Evolutionary conservation across 2,113 vertebrate species (phyloP), one percentile per base, ranked within the genome.

Genomic region (Osmerus mordax): DNA sequence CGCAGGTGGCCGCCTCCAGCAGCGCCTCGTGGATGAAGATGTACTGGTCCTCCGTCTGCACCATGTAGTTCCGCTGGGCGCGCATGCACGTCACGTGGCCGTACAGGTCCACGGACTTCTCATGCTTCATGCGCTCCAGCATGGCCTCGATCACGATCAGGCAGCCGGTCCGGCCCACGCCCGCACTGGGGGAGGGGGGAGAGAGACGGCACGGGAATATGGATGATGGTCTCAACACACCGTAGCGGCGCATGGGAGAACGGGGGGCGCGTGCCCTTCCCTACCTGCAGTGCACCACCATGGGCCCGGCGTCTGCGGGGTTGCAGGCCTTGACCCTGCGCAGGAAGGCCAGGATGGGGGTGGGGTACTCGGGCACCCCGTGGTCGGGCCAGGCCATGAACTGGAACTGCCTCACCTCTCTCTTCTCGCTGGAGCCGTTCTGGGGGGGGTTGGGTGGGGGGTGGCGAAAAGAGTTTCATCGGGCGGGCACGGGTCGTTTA

Each of bases 321-420:
- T 98, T 97, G 83, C 95, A 97, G 77, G 95, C 92, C 85, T 97
- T 97, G 70, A 98, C 96, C 23, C 96, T 90, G 18, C 96, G 90
- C 56, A 98, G 88, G 89, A 98, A 98, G 77, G 96, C 95, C 70
- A 98, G 85, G 85, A 97, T 97, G 0, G 96, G 96, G 11, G 96
- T 98, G 1, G 96, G 96, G 77, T 98, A 97, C 83, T 98, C 96
- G 0, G 96, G 96, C 28, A 98, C 96, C 4, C 96, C 96, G 0
- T 98, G 96, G 82, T 98, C 96, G 0, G 96, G 96, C 96, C 96
- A 98, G 60, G 96, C 96, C 95, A 97, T 97, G 90, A 98, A 98
- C 90, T 98, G 96, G 91, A 98, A 98, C 89, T 98, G 96, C 15
- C 96, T 91, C 4, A 98, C 90, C 82, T 98, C 96, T 76, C 95